Evolutionary conservation across 2,888 invertebrate genomes (phyloP), one percentile per base, ranked within the genome.

Genomic region (Imbricaverruca yamaguchii): DNA sequence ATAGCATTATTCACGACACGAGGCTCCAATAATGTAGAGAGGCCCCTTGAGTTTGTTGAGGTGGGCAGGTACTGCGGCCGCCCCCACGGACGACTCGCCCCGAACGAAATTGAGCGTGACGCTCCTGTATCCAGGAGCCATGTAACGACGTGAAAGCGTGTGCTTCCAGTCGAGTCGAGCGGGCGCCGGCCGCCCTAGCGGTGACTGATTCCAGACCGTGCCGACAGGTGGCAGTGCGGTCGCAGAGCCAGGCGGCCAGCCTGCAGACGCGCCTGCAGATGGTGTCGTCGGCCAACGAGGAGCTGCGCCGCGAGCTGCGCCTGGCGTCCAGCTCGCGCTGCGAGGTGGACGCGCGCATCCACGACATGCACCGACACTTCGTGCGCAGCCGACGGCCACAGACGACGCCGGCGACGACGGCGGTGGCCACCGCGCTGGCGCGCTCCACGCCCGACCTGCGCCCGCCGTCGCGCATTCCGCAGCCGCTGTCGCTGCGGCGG

Each of bases 321-420:
- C 74, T 55, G 18, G 74, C 53, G 7, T 55, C 55, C 55, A 23
- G 55, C 53, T 15, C 39, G 10, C 53, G 74, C 18, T 55, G 53
- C 21, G 74, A 74, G 53, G 55, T 74, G 74, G 74, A 74, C 55
- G 74, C 74, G 53, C 53, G 74, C 6, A 74, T 74, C 21, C 74
- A 74, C 55, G 74, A 74, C 74, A 74, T 74, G 74, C 74, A 74
- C 74, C 74, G 55, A 11, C 74, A 74, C 21, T 74, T 74, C 55
- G 74, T 74, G 53, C 53, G 74, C 0, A 10, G 18, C 9, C 53
- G 74, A 18, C 53, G 74, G 55, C 74, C 55, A 8, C 74, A 55
- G 21, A 18, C 74, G 12, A 7, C 25, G 23, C 12, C 67, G 15
- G 23, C 63, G 23, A 12, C 65, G 15, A 3, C 65, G 23, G 11